phyloP scores from a whole-genome alignment of 2,888 invertebrate genomes.

The Anorthoa munda region DNA sequence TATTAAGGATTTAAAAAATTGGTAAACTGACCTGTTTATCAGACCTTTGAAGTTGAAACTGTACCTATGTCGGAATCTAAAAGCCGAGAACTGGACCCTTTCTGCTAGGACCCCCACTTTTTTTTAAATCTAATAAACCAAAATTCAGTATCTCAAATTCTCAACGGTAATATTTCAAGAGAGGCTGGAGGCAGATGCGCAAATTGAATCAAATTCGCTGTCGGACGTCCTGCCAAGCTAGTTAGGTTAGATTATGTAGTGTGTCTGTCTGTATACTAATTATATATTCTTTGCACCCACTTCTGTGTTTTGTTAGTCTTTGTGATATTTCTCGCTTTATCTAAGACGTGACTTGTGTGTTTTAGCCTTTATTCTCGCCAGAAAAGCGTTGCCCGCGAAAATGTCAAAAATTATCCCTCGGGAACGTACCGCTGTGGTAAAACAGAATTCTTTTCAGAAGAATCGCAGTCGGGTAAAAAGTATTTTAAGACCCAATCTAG shows the following conservation, averaged over 20 bases:
- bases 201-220: slow-evolving; percentile 51
- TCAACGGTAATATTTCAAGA: slow-evolving; percentile 28
- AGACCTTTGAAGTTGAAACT: too few species aligned
- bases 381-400: not conserved
- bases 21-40: too few species aligned
- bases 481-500: not conserved
- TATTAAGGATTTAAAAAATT: too few species aligned
- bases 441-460: not conserved
- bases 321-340: slow-evolving; percentile 25
- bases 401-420: not conserved
- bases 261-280: slow-evolving; percentile 23
- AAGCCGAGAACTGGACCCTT: too few species aligned
- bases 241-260: slow-evolving; percentile 38
- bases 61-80: too few species aligned
- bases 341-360: slow-evolving; percentile 29
- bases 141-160: slow-evolving; percentile 16
- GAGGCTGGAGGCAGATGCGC: slow-evolving; percentile 5
- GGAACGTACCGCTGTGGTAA: not conserved
- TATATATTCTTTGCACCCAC: slow-evolving; percentile 25
- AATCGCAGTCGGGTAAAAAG: not conserved
- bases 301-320: slow-evolving; percentile 20
- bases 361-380: not conserved
- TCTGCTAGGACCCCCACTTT: too few species aligned
- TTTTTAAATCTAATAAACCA: slow-evolving; percentile 3
- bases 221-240: not conserved